Conservation (phyloP, 2,888 invertebrate species). For the Tachina lurida region DNA sequence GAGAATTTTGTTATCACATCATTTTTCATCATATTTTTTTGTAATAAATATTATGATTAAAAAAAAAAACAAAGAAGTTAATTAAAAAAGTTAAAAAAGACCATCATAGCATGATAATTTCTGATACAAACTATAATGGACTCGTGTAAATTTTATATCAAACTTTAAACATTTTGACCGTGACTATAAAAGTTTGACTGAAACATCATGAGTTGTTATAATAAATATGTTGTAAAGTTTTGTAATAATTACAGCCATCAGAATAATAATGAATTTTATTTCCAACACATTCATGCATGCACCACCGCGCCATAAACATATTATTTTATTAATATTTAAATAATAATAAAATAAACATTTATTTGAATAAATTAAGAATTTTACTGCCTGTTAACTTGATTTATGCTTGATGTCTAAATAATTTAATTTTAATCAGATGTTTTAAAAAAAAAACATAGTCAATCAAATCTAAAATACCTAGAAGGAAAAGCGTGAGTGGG, state of each 20-base stretch:
- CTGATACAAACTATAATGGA: too few species aligned
- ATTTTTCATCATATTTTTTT: too few species aligned
- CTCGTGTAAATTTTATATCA: not conserved
- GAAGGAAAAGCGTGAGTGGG: constrained; percentile 15
- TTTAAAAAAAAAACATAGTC: constrained; percentile 1
- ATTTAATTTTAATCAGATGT: constrained; percentile 19
- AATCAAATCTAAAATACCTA: constrained; percentile 24
- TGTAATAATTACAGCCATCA: constrained; percentile 9
- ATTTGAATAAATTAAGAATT: constrained; percentile 54
- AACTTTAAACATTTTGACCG: constrained; percentile 4
- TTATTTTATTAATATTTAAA: constrained; percentile 21
- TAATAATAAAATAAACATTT: constrained; percentile 20
- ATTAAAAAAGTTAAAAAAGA: too few species aligned
- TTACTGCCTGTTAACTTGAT: constrained; percentile 40
- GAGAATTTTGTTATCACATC: too few species aligned
- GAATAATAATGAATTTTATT: not conserved
- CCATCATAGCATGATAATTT: too few species aligned
- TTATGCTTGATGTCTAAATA: constrained; percentile 47
- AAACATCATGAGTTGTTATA: not conserved
- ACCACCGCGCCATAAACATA: not conserved
- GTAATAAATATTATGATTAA: too few species aligned
- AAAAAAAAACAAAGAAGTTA: too few species aligned
- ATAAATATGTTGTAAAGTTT: not conserved
- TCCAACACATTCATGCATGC: not conserved
- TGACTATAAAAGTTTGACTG: not conserved